Percentiles rank a stretch among this genome's conserved stretches.
These are phyloP conservation scores for Enteromius unitaeniatus DNA, from an alignment of 2,797 vertebrate genomes.

Conservation along the genomic window DNA sequence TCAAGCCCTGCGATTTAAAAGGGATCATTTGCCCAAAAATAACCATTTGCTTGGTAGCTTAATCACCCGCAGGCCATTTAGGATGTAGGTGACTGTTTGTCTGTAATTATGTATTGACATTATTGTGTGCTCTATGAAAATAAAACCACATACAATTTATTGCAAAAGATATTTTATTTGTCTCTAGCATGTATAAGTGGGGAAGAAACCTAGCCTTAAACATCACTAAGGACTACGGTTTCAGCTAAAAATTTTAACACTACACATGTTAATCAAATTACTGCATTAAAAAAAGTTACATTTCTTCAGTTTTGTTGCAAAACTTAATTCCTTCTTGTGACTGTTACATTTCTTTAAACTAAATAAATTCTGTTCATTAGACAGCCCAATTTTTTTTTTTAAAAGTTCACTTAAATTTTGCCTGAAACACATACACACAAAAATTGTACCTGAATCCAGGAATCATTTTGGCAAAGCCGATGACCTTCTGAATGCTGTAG, in stretches of 20 bases:
- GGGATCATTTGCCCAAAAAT: neutral
- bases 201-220: neutral
- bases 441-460: slow-evolving; percentile 91
- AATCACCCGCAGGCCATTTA: neutral
- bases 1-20: neutral
- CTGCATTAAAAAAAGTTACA: neutral
- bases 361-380: neutral
- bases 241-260: neutral
- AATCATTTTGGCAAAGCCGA: slow-evolving; percentile 98
- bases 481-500: slow-evolving; percentile 98
- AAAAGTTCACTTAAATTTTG: neutral
- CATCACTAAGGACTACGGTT: neutral
- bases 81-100: neutral
- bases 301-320: neutral
- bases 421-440: neutral
- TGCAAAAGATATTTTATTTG: neutral
- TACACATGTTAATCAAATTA: neutral
- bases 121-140: too few species aligned
- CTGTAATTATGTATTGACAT: neutral
- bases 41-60: neutral
- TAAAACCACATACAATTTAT: too few species aligned
- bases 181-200: neutral
- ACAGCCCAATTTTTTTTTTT: neutral
- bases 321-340: neutral
- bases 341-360: neutral